Conservation (phyloP, 2,888 invertebrate species). For the Idaea straminata region DNA sequence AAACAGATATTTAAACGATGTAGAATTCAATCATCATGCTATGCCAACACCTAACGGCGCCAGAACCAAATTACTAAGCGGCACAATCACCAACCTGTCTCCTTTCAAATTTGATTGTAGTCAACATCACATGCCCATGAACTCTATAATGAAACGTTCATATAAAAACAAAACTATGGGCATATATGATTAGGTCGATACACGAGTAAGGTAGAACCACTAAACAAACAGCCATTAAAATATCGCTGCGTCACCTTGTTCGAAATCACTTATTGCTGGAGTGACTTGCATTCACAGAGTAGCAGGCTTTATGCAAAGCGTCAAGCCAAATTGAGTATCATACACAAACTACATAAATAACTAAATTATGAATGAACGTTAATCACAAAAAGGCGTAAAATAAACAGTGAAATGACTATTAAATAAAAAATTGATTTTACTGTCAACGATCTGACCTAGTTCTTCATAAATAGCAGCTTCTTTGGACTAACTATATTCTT, state of each 20-base stretch:
- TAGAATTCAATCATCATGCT: slow-evolving; percentile 47
- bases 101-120: slow-evolving; percentile 78
- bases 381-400: too few relatives aligned
- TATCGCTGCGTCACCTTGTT: slow-evolving; percentile 74
- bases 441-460: background rate
- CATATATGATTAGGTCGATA: slow-evolving; percentile 79
- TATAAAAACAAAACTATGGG: slow-evolving; percentile 79
- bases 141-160: slow-evolving; percentile 76
- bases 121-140: slow-evolving; percentile 78
- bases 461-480: too few relatives aligned
- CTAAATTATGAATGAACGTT: background rate
- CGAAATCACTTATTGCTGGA: slow-evolving; percentile 78
- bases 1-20: slow-evolving; percentile 45
- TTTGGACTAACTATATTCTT: too few relatives aligned
- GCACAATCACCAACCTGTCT: slow-evolving; percentile 70
- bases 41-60: slow-evolving; percentile 72
- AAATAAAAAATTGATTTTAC: background rate
- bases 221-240: slow-evolving; percentile 79
- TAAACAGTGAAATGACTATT: background rate
- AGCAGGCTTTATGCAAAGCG: slow-evolving; percentile 59
- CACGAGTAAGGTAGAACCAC: slow-evolving; percentile 79
- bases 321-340: slow-evolving; percentile 37
- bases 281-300: slow-evolving; percentile 64
- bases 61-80: slow-evolving; percentile 69
- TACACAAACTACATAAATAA: background rate